Conservation (phyloP, 2,797 vertebrate genomes). For the Nannoperca australis region DNA sequence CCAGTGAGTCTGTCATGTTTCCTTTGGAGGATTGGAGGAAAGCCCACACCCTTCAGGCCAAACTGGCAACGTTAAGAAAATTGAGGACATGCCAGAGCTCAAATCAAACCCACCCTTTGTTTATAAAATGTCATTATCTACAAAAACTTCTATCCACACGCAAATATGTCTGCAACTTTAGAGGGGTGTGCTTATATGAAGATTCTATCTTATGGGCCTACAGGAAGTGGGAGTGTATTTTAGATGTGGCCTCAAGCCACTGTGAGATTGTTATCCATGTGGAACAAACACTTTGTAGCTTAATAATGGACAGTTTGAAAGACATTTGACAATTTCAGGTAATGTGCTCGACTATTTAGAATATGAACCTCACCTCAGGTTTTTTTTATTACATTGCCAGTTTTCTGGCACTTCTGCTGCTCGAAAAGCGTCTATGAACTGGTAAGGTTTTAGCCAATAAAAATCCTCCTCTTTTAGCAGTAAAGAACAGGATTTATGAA, state of each 20-base stretch:
- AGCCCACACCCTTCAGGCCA: conserved; percentile 68
- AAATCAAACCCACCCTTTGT: conserved; percentile 72
- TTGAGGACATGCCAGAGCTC: conserved; percentile 64
- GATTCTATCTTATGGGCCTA: conserved; percentile 68
- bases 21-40: conserved; percentile 63
- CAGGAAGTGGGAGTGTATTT: conserved; percentile 57
- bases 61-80: conserved; percentile 63
- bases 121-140: conserved; percentile 68
- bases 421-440: conserved; percentile 33
- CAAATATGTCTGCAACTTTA: conserved; percentile 49
- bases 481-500: conserved; percentile 48
- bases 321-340: conserved; percentile 44
- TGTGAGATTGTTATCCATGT: conserved; percentile 57
- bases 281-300: conserved; percentile 40
- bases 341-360: conserved; percentile 30
- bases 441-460: conserved; percentile 35
- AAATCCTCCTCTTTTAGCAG: conserved; percentile 51
- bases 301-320: conserved; percentile 41
- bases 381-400: conserved; percentile 35
- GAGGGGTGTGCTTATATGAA: conserved; percentile 41
- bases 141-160: conserved; percentile 52
- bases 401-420: conserved; percentile 47
- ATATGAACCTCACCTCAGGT: conserved; percentile 31
- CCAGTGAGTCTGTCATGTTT: conserved; percentile 53
- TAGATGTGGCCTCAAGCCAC: conserved; percentile 42